phyloP scores from a whole-genome alignment of 2,888 invertebrate genomes.

The Camptogramma bilineatum region DNA sequence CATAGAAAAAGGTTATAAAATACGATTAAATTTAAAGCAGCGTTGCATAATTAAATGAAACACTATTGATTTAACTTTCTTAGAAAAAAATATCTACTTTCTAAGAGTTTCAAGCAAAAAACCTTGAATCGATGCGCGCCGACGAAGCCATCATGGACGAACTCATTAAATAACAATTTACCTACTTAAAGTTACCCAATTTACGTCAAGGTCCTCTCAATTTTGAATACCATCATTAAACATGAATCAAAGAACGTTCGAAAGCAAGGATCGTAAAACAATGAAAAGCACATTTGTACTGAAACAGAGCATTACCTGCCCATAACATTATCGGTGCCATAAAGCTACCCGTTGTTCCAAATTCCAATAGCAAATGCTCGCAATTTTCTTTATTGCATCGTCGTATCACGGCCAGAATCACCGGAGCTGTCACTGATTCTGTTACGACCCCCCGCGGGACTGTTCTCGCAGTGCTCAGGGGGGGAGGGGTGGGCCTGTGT shows the following conservation, averaged over 20 bases:
- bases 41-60: too few relatives aligned
- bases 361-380: constrained; percentile 81
- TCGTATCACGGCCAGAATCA: constrained; percentile 61
- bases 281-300: constrained; percentile 75
- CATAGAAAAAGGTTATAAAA: too few relatives aligned
- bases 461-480: constrained; percentile 29
- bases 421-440: constrained; percentile 54
- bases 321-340: constrained; percentile 82
- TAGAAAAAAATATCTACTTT: neutral
- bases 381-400: constrained; percentile 83
- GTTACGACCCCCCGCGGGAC: constrained; percentile 36
- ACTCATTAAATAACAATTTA: constrained; percentile 36
- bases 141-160: constrained; percentile 25
- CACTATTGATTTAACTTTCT: too few relatives aligned
- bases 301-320: constrained; percentile 80
- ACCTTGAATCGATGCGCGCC: constrained; percentile 4
- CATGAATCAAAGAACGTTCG: constrained; percentile 37
- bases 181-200: constrained; percentile 30
- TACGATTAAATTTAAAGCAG: too few relatives aligned
- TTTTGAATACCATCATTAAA: constrained; percentile 41
- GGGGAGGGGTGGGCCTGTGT: constrained; percentile 50
- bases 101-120: neutral
- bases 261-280: constrained; percentile 66
- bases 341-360: constrained; percentile 76
- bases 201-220: constrained; percentile 34